phyloP scores from a whole-genome alignment of 37 sponge, comb jelly and placozoan species.

The Cliona cf. orientalis region DNA sequence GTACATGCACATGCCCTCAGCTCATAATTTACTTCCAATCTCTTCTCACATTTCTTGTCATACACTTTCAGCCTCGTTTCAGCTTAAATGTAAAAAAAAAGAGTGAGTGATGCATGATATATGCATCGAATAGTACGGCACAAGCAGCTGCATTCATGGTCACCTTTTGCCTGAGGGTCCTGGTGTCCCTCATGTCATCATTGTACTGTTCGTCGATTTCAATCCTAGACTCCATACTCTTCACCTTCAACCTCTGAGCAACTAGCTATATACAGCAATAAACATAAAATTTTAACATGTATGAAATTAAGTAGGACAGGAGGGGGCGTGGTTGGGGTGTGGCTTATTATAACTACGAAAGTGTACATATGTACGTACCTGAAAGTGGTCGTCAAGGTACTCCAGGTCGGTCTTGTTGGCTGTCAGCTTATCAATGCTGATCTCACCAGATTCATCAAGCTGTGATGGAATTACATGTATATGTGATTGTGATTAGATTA shows the following conservation, averaged over 20 bases:
- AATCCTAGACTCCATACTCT: slow-evolving; percentile 70
- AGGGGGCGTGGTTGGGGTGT: too few relatives aligned
- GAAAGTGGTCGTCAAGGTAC: slow-evolving; percentile 76
- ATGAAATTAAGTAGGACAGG: too few relatives aligned
- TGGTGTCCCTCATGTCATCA: slow-evolving; percentile 59
- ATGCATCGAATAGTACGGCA: background rate
- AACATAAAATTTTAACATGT: too few relatives aligned
- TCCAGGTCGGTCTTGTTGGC: slow-evolving; percentile 73
- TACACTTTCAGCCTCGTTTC: slow-evolving; percentile 67
- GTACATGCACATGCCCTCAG: background rate
- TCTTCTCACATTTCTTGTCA: slow-evolving; percentile 72
- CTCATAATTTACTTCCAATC: too few relatives aligned
- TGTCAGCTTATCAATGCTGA: slow-evolving; percentile 47
- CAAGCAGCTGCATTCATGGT: background rate
- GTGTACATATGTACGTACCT: too few relatives aligned
- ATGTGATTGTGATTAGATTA: too few relatives aligned
- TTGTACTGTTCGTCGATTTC: slow-evolving; percentile 86
- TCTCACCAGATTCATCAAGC: slow-evolving; percentile 22
- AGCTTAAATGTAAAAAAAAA: slow-evolving; percentile 55
- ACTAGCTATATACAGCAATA: too few relatives aligned
- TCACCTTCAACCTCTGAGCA: slow-evolving; percentile 60
- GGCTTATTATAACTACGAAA: too few relatives aligned
- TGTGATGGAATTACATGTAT: too few relatives aligned
- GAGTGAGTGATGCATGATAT: background rate
- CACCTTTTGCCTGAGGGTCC: slow-evolving; percentile 72